Evolutionary conservation across 2,888 invertebrate species (phyloP).

Genomic region (Chrysolina haemoptera): DNA sequence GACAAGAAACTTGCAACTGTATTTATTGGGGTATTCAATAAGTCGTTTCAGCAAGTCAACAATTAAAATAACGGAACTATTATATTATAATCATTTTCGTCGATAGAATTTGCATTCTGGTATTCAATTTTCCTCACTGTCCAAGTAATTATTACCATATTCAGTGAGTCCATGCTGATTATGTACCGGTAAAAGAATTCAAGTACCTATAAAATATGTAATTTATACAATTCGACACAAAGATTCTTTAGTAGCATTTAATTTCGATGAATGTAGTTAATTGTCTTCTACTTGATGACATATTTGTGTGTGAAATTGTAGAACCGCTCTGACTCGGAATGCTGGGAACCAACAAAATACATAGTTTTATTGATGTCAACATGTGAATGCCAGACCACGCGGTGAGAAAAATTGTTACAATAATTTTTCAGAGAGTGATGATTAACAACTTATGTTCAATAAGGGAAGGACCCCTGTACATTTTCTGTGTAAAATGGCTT

Average conservation of each 20-base stretch:
- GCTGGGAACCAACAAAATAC: background rate
- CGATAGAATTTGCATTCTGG: background rate
- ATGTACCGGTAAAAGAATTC: background rate
- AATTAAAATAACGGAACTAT: no score
- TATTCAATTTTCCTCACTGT: background rate
- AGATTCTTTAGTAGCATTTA: conserved; percentile 9
- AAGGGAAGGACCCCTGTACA: no score
- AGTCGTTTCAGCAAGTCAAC: no score
- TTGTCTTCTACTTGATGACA: background rate
- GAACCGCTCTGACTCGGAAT: background rate
- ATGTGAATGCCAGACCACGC: conserved; percentile 1
- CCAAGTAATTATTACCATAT: background rate
- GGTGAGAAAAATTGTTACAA: conserved; percentile 1
- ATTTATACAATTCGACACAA: background rate
- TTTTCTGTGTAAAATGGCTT: no score
- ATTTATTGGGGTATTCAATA: no score
- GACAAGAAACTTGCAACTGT: no score
- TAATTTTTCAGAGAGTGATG: no score
- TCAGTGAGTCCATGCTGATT: background rate
- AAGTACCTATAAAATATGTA: conserved; percentile 1
- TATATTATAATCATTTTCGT: background rate
- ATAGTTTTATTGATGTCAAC: conserved; percentile 25
- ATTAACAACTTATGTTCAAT: no score
- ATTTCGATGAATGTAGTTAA: background rate
- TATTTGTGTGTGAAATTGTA: conserved; percentile 10